phyloP scores from a whole-genome alignment of 1,140 invertebrate genomes.

The Heliothis virescens region DNA sequence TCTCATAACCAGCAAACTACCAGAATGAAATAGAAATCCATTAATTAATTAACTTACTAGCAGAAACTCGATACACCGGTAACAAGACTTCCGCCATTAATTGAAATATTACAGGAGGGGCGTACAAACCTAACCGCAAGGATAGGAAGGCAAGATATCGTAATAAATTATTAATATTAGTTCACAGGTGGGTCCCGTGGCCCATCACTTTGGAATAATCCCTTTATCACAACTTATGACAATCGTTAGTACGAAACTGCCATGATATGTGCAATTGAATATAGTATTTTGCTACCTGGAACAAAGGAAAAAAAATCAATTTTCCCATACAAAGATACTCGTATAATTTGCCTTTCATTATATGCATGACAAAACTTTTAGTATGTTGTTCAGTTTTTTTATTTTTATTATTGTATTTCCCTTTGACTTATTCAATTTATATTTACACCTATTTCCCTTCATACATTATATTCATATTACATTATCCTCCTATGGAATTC shows the following conservation, averaged over 20 bases:
- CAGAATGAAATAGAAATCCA: not conserved
- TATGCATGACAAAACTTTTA: not conserved
- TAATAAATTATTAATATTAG: constrained; percentile 13
- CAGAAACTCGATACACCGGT: constrained; percentile 7
- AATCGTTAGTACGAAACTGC: not conserved
- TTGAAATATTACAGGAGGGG: constrained; percentile 28
- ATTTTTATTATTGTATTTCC: too few species aligned
- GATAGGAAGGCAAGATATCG: not conserved
- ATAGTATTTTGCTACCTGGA: too few species aligned
- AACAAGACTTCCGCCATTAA: constrained; percentile 15
- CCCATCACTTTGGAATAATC: not conserved
- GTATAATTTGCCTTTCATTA: not conserved
- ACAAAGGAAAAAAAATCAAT: not conserved
- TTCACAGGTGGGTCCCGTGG: not conserved
- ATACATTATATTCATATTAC: not conserved
- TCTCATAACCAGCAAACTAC: too few species aligned
- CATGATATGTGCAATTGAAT: too few species aligned
- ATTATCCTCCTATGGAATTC: constrained; percentile 38
- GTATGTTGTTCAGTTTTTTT: too few species aligned
- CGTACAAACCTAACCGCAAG: not conserved
- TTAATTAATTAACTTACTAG: not conserved
- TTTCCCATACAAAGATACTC: too few species aligned
- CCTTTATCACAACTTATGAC: not conserved
- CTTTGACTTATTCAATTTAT: too few species aligned
- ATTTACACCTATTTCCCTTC: not conserved